Evolutionary conservation across 2,113 vertebrate species (phyloP).

Genomic region (Jaculus jaculus): DNA sequence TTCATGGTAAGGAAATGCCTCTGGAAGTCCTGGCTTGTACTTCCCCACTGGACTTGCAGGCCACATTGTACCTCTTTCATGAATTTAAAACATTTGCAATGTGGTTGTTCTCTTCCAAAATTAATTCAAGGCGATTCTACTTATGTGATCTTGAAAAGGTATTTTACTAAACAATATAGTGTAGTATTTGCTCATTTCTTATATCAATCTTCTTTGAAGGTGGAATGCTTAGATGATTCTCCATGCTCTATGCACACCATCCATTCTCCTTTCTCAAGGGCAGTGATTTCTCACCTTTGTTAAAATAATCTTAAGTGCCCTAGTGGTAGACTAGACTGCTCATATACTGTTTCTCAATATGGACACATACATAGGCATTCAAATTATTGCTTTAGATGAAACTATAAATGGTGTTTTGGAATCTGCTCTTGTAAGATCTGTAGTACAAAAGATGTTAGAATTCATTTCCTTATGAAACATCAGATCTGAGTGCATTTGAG

Average conservation of each 20-base stretch:
- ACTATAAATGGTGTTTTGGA: not conserved
- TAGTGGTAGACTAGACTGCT: not conserved
- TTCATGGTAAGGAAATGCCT: conserved; percentile 24
- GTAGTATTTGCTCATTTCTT: not conserved
- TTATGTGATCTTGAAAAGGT: conserved; percentile 18
- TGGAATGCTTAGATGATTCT: not conserved
- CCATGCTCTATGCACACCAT: not conserved
- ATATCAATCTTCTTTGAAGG: not conserved
- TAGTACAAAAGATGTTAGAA: not conserved
- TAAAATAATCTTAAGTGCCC: not conserved
- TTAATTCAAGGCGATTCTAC: conserved; percentile 61
- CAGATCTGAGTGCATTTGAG: not conserved
- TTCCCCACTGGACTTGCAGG: conserved; percentile 18
- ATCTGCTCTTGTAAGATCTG: not conserved
- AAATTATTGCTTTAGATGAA: not conserved
- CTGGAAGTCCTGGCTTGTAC: conserved; percentile 31
- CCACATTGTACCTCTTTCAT: conserved; percentile 40
- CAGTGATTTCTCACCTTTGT: not conserved
- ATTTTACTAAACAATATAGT: conserved; percentile 20
- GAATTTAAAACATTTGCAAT: conserved; percentile 48
- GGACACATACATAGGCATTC: too few relatives aligned
- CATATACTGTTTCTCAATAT: not conserved
- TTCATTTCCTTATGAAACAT: not conserved
- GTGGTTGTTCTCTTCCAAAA: conserved; percentile 64
- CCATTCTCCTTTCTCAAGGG: not conserved